Conservation (phyloP, 1,140 invertebrate species). For the Eumeta japonica region DNA sequence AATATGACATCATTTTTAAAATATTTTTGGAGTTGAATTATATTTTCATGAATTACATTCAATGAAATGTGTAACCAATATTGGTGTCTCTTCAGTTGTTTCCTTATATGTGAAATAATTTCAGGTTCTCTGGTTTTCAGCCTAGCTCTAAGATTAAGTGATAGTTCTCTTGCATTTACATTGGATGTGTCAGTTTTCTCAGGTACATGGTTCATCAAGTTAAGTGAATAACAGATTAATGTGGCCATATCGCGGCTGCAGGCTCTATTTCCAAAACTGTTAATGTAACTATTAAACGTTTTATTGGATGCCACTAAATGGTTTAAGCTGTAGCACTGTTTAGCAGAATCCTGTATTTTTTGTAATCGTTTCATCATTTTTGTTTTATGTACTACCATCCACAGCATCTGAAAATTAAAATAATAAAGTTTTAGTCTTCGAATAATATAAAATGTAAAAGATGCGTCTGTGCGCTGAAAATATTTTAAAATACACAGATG, state of each 20-base stretch:
- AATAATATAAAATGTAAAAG: background rate
- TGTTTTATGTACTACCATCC: slow-evolving; percentile 59
- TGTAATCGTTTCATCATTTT: slow-evolving; percentile 55
- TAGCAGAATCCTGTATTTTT: slow-evolving; percentile 54
- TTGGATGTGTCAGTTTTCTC: no score
- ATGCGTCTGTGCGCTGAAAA: no score
- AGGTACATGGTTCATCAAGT: no score
- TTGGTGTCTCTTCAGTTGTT: slow-evolving; percentile 51
- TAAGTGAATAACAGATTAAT: slow-evolving; percentile 27
- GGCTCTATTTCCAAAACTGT: slow-evolving; percentile 56
- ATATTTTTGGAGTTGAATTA: slow-evolving; percentile 45
- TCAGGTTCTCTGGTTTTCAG: slow-evolving; percentile 23
- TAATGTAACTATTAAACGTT: slow-evolving; percentile 59
- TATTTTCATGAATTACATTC: slow-evolving; percentile 52
- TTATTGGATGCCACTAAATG: slow-evolving; percentile 55
- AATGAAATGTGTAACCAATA: slow-evolving; percentile 60
- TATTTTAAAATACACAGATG: background rate
- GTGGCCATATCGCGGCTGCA: slow-evolving; percentile 59
- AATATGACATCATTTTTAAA: slow-evolving; percentile 53
- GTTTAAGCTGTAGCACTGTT: slow-evolving; percentile 59
- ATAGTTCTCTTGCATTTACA: no score
- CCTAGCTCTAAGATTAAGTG: no score
- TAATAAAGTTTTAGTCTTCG: background rate
- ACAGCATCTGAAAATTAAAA: slow-evolving; percentile 37
- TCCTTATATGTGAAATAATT: slow-evolving; percentile 26